These are phyloP conservation scores for Parelbella ahira DNA, from an alignment of 2,888 invertebrate species.

Conservation along the genomic window DNA sequence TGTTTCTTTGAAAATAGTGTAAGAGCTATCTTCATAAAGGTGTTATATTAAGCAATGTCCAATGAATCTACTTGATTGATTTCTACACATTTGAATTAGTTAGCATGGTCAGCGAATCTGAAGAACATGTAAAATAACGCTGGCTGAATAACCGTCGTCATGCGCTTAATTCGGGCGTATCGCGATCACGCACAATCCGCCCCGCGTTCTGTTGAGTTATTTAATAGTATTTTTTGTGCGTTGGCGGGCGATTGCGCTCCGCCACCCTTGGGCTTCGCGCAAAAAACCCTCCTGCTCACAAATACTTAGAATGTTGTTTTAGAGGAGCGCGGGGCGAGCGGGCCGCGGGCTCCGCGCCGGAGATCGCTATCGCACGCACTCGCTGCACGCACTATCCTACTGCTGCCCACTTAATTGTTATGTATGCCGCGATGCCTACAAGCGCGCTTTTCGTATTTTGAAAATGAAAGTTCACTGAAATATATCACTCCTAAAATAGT, in stretches of 20 bases:
- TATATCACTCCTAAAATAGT: neutral
- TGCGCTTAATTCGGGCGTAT: slow-evolving; percentile 70
- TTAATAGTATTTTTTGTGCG: slow-evolving; percentile 78
- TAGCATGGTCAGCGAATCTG: too few relatives aligned
- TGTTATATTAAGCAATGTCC: too few relatives aligned
- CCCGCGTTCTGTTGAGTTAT: slow-evolving; percentile 74
- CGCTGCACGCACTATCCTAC: slow-evolving; percentile 77
- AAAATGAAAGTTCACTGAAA: slow-evolving; percentile 26
- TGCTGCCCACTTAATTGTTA: slow-evolving; percentile 76
- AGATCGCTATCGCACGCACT: slow-evolving; percentile 80
- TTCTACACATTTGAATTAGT: too few relatives aligned
- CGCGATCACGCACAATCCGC: slow-evolving; percentile 72
- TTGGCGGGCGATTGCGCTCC: slow-evolving; percentile 72
- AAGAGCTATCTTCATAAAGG: too few relatives aligned
- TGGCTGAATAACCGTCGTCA: slow-evolving; percentile 53
- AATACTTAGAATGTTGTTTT: slow-evolving; percentile 75
- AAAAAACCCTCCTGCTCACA: slow-evolving; percentile 76
- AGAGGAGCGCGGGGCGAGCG: slow-evolving; percentile 50
- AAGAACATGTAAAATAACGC: slow-evolving; percentile 47
- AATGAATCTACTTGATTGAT: too few relatives aligned
- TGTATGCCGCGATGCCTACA: slow-evolving; percentile 48
- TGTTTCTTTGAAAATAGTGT: too few relatives aligned
- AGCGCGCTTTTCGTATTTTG: slow-evolving; percentile 23
- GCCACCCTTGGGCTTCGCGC: slow-evolving; percentile 76
- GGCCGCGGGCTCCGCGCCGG: slow-evolving; percentile 47